Conservation (phyloP, 2,797 vertebrate genomes). For the Yasuhikotakia modesta region DNA sequence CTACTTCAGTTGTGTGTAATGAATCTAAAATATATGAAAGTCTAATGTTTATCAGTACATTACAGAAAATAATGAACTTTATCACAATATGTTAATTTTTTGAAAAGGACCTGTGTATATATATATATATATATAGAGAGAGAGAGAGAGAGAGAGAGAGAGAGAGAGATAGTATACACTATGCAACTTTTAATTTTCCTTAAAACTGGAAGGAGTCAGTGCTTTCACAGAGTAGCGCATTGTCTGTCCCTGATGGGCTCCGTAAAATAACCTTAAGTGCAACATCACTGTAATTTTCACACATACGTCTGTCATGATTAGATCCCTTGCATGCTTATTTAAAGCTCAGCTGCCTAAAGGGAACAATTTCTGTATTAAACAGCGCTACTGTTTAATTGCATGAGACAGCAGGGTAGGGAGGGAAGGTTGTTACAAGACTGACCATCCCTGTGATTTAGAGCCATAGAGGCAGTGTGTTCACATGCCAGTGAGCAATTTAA, state of each 20-base stretch:
- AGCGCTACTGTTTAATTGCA: conserved; percentile 39
- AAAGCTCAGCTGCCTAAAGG: not conserved
- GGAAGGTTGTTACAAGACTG: not conserved
- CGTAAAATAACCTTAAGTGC: not conserved
- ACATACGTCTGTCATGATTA: not conserved
- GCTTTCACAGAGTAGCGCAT: not conserved
- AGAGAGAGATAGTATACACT: not conserved
- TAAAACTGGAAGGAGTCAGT: not conserved
- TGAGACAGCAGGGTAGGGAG: not conserved
- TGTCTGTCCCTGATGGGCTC: not conserved
- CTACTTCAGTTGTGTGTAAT: too few species aligned
- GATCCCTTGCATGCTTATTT: not conserved
- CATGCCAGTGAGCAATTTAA: conserved; percentile 44
- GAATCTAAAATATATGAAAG: too few species aligned
- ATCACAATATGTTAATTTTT: too few species aligned
- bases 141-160: too few species aligned
- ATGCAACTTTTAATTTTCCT: not conserved
- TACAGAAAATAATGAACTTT: too few species aligned
- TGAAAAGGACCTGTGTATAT: too few species aligned
- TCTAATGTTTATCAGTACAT: too few species aligned
- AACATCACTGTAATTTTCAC: conserved; percentile 3
- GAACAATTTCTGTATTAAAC: conserved; percentile 4
- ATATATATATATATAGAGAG: too few species aligned
- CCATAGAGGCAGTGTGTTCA: conserved; percentile 31
- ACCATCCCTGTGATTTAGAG: conserved; percentile 18